Evolutionary conservation across 1,140 invertebrate genomes (phyloP).

Genomic region (Drosophila kurseongensis): DNA sequence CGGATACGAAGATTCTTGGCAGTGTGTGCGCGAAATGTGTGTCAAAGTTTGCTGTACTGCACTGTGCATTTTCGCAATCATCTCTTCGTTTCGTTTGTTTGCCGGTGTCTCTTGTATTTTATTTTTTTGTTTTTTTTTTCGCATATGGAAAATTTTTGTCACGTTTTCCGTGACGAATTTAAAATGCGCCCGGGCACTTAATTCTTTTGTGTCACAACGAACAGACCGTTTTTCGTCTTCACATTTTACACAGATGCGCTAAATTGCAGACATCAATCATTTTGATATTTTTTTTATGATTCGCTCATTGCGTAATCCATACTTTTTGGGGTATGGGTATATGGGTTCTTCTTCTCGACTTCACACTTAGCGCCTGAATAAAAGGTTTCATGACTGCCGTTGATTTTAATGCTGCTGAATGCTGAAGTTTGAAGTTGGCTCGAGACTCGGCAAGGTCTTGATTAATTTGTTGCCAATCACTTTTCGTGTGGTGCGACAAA

Average conservation of each 20-base stretch:
- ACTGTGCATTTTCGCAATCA: constrained; percentile 67
- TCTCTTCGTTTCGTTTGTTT: constrained; percentile 52
- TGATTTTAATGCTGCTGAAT: constrained; percentile 12
- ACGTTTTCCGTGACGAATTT: constrained; percentile 83
- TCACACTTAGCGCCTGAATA: constrained; percentile 56
- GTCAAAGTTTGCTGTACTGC: constrained; percentile 62
- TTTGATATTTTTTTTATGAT: constrained; percentile 64
- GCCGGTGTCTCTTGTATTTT: constrained; percentile 15
- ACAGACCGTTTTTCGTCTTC: constrained; percentile 56
- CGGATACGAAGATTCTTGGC: constrained; percentile 56
- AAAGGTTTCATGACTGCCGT: constrained; percentile 43
- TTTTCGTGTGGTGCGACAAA: constrained; percentile 77
- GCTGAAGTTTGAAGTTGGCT: constrained; percentile 38
- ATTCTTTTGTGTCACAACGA: constrained; percentile 77
- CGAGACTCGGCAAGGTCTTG: constrained; percentile 71
- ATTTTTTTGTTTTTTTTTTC: constrained; percentile 25
- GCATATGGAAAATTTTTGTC: constrained; percentile 81
- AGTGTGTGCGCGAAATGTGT: constrained; percentile 72
- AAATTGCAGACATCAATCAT: constrained; percentile 83
- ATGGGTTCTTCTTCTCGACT: constrained; percentile 59
- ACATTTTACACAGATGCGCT: constrained; percentile 78
- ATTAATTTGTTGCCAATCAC: constrained; percentile 83
- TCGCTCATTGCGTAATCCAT: constrained; percentile 65
- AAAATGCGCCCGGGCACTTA: constrained; percentile 81
- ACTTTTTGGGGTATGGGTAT: constrained; percentile 19